Conservation (phyloP, 2,888 invertebrate genomes). For the Geophilus truncorum region DNA sequence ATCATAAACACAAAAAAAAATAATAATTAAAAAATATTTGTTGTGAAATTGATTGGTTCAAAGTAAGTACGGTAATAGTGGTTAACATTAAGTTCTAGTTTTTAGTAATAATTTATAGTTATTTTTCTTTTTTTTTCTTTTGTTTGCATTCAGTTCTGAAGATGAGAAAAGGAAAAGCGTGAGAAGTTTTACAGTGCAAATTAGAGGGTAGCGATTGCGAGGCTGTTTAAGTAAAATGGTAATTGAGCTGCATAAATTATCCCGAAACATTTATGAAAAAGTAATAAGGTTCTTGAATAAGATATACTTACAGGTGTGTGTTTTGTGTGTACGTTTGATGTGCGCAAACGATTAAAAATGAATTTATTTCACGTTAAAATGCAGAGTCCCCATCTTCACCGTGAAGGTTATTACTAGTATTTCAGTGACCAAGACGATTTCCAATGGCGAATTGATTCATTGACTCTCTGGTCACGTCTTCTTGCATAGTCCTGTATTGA, state of each 20-base stretch:
- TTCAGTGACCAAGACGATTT: constrained; percentile 19
- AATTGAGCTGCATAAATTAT: constrained; percentile 22
- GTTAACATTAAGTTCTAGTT: neutral
- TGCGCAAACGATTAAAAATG: neutral
- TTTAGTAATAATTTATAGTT: neutral
- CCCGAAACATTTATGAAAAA: neutral
- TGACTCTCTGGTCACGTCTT: constrained; percentile 2
- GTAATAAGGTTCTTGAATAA: constrained; percentile 10
- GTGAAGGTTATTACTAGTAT: constrained; percentile 10
- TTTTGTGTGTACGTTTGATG: neutral
- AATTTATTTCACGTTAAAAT: neutral
- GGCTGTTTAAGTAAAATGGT: constrained; percentile 24
- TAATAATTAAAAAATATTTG: neutral
- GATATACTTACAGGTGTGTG: neutral
- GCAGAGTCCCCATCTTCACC: neutral
- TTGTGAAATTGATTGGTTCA: neutral
- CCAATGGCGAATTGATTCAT: constrained; percentile 24
- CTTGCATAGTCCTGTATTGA: constrained; percentile 23
- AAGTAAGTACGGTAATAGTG: neutral
- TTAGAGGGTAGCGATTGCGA: constrained; percentile 27
- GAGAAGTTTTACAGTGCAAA: neutral
- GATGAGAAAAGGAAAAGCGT: constrained; percentile 25
- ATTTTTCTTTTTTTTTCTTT: neutral
- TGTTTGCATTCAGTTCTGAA: neutral
- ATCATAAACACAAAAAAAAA: neutral